Conservation (phyloP, 2,797 vertebrate species). For the Calcarius lapponicus region DNA sequence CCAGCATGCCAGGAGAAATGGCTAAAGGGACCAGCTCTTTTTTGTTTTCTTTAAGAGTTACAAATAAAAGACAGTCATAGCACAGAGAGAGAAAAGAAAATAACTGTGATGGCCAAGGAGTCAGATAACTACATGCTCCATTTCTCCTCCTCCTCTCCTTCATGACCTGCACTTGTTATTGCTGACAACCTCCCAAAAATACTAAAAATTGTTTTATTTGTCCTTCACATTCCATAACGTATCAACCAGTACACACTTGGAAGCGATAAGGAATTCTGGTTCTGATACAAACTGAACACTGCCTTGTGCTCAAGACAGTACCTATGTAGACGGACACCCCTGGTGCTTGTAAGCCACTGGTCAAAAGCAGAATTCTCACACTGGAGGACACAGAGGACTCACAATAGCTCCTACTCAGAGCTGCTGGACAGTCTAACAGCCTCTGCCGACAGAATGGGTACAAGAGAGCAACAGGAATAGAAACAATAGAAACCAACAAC, state of each 20-base stretch:
- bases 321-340: fast-evolving
- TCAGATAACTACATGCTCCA: not conserved
- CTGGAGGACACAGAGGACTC: not conserved
- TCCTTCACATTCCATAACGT: not conserved
- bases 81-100: conserved; percentile 9
- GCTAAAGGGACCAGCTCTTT: conserved; percentile 83
- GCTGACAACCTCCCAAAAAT: not conserved
- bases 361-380: not conserved
- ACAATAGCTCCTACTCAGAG: not conserved
- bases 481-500: not conserved
- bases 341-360: not conserved
- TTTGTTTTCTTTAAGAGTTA: conserved; percentile 28
- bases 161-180: not conserved
- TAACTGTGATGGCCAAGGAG: not conserved
- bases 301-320: not conserved
- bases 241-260: not conserved
- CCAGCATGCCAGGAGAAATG: conserved; percentile 73
- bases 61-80: conserved; percentile 36
- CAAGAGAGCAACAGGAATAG: not conserved
- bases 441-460: not conserved
- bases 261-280: not conserved
- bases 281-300: not conserved
- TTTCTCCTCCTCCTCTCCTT: not conserved
- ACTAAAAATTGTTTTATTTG: not conserved
- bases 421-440: not conserved